These are phyloP conservation scores for Lepidocyrtinus sp. DNA, from an alignment of 2,888 invertebrate species.

Conservation along the genomic window DNA sequence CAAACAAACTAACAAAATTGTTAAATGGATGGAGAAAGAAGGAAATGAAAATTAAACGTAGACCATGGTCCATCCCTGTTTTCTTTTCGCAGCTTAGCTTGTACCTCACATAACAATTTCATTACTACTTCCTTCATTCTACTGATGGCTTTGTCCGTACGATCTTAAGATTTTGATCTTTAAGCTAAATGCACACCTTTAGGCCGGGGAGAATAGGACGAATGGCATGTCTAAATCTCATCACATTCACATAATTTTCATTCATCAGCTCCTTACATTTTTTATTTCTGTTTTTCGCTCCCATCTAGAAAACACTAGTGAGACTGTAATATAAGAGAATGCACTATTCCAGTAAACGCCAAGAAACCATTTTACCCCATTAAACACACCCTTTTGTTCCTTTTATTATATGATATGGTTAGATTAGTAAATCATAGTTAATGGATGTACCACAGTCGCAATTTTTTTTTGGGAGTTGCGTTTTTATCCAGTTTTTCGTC, in stretches of 20 bases:
- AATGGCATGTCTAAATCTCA: conserved; percentile 70
- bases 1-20: no score
- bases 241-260: conserved; percentile 62
- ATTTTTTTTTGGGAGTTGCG: conserved; percentile 28
- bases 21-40: conserved; percentile 32
- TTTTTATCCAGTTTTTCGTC: conserved; percentile 23
- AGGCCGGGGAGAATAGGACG: no score
- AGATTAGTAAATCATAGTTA: conserved; percentile 60
- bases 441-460: conserved; percentile 45
- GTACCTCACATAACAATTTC: no score
- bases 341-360: conserved; percentile 52
- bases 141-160: no score
- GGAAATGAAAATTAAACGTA: conserved; percentile 40
- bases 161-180: no score
- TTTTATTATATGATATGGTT: conserved; percentile 62
- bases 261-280: conserved; percentile 66
- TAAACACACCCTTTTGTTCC: conserved; percentile 68
- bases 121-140: no score
- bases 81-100: no score
- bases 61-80: no score
- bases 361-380: conserved; percentile 66
- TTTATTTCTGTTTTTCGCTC: conserved; percentile 61
- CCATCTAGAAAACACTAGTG: conserved; percentile 49
- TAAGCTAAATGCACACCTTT: conserved; percentile 51
- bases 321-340: conserved; percentile 40